Conservation (phyloP, 2,888 invertebrate species). For the Pseudoips prasinana region DNA sequence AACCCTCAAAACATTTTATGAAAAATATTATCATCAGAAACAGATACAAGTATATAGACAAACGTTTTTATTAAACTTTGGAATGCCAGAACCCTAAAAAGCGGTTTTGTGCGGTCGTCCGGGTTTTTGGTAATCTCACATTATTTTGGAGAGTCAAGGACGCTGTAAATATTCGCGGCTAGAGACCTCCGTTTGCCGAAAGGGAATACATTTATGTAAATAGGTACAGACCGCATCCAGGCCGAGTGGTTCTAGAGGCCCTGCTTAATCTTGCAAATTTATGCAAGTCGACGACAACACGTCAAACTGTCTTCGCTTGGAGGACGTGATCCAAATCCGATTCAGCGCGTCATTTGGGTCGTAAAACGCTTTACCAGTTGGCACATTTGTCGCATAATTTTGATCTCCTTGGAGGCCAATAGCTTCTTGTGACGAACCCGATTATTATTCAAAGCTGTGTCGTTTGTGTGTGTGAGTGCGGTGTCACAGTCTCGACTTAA, state of each 20-base stretch:
- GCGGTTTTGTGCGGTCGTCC: not conserved
- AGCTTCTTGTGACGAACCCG: conserved; percentile 38
- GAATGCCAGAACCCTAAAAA: too few relatives aligned
- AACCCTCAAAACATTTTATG: too few relatives aligned
- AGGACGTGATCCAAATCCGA: conserved; percentile 78
- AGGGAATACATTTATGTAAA: conserved; percentile 70
- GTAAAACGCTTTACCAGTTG: conserved; percentile 75
- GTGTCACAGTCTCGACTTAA: conserved; percentile 11
- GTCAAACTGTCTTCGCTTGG: conserved; percentile 72
- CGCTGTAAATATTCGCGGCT: conserved; percentile 37
- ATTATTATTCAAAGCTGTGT: conserved; percentile 66
- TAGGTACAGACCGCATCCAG: conserved; percentile 55
- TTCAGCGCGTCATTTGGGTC: conserved; percentile 68
- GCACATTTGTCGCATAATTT: conserved; percentile 75
- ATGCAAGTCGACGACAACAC: conserved; percentile 76
- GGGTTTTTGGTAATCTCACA: not conserved
- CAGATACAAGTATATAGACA: too few relatives aligned
- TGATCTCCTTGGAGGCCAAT: conserved; percentile 57
- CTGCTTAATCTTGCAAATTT: conserved; percentile 79
- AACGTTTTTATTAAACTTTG: too few relatives aligned
- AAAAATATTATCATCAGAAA: too few relatives aligned
- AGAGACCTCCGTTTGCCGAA: conserved; percentile 38
- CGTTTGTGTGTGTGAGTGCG: conserved; percentile 29
- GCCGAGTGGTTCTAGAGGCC: conserved; percentile 40
- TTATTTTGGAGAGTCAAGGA: conserved; percentile 15